These are phyloP conservation scores for Orchesella flavescens DNA, from an alignment of 2,888 invertebrate genomes.

Conservation along the genomic window DNA sequence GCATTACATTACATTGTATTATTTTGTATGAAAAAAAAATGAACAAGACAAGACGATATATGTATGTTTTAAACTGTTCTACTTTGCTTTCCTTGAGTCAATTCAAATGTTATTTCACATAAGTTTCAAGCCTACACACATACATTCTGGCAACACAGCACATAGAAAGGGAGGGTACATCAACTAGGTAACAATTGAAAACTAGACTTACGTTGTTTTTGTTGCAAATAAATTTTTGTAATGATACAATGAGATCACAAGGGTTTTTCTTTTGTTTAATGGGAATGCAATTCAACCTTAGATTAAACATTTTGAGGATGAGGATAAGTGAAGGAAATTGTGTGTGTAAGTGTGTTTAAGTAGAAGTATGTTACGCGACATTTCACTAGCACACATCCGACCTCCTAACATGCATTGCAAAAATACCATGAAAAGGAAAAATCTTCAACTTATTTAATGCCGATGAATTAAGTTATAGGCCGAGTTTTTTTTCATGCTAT, in stretches of 20 bases:
- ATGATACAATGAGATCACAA: conserved; percentile 5
- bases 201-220: neutral
- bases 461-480: neutral
- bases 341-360: conserved; percentile 28
- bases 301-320: neutral
- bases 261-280: neutral
- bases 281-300: neutral
- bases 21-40: no score
- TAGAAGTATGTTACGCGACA: conserved; percentile 58
- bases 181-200: conserved; percentile 1
- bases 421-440: conserved; percentile 62
- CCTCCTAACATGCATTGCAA: conserved; percentile 53
- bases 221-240: neutral
- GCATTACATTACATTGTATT: neutral
- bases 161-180: conserved; percentile 22
- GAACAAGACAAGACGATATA: no score
- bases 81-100: conserved; percentile 52
- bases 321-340: conserved; percentile 13
- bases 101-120: conserved; percentile 43
- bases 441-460: conserved; percentile 28
- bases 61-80: conserved; percentile 45
- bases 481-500: no score
- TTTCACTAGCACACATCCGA: conserved; percentile 54
- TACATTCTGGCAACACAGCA: neutral
- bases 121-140: neutral